Percentiles rank a stretch among this genome's conserved stretches.
Evolutionary conservation across 2,888 invertebrate species (phyloP).

Genomic region (Rhagonycha fulva): DNA sequence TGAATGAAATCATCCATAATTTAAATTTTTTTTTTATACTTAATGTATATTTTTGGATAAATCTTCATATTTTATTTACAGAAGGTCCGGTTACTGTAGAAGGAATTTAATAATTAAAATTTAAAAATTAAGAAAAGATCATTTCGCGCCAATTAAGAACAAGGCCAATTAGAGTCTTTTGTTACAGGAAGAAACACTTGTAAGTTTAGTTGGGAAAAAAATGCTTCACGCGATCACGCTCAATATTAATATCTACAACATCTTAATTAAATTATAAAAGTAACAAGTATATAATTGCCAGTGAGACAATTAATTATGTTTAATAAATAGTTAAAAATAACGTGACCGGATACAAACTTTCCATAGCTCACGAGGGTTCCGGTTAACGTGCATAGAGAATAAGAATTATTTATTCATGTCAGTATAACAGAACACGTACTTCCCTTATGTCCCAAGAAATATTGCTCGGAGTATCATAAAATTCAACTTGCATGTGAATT

Average conservation of each 20-base stretch:
- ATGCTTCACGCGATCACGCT: too few relatives aligned
- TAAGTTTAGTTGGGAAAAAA: too few relatives aligned
- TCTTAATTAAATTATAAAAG: background rate
- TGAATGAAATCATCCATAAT: background rate
- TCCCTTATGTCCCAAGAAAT: constrained; percentile 9
- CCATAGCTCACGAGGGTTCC: constrained; percentile 31
- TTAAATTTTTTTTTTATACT: background rate
- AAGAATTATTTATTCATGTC: constrained; percentile 24
- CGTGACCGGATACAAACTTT: constrained; percentile 29
- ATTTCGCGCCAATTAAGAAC: background rate
- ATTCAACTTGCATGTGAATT: constrained; percentile 2
- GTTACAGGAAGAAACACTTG: too few relatives aligned
- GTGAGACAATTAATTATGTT: background rate
- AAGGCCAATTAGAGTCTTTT: background rate
- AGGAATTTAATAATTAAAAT: background rate
- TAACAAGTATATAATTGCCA: background rate
- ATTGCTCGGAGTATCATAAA: background rate
- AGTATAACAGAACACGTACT: constrained; percentile 16
- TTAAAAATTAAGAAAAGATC: background rate
- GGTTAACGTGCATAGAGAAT: constrained; percentile 24
- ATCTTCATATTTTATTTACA: background rate
- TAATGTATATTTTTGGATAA: background rate
- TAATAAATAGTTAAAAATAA: background rate
- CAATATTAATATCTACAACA: too few relatives aligned
- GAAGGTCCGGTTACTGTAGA: too few relatives aligned